These are phyloP conservation scores for Lasioglossum pauxillum DNA, from an alignment of 2,888 invertebrate species.

Conservation along the genomic window DNA sequence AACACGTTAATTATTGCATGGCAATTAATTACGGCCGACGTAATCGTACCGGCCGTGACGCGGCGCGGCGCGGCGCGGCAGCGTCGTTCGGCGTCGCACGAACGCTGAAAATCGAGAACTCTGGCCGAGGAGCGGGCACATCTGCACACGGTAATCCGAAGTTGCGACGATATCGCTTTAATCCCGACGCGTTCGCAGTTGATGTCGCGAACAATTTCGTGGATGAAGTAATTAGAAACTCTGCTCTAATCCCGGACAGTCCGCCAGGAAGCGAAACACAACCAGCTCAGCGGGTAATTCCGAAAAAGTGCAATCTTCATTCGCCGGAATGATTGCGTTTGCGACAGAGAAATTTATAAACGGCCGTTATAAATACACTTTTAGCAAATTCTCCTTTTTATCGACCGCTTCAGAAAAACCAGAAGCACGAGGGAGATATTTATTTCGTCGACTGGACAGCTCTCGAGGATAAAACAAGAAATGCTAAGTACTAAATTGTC, in stretches of 20 bases:
- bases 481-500: not conserved
- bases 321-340: not conserved
- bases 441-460: not conserved
- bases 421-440: not conserved
- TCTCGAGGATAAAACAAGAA: not conserved
- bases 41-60: slow-evolving; percentile 40
- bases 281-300: not conserved
- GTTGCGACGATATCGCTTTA: not conserved
- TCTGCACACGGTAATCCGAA: slow-evolving; percentile 14
- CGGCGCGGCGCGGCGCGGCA: not conserved
- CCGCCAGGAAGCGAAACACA: not conserved
- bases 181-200: slow-evolving; percentile 8
- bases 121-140: slow-evolving; percentile 14
- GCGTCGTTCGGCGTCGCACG: slow-evolving; percentile 32
- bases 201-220: slow-evolving; percentile 19
- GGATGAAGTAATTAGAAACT: slow-evolving; percentile 8
- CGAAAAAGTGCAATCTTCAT: not conserved
- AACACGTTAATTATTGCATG: slow-evolving; percentile 58
- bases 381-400: not conserved
- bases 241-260: slow-evolving; percentile 9
- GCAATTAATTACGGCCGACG: slow-evolving; percentile 59
- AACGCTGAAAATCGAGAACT: slow-evolving; percentile 24
- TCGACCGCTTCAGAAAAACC: not conserved
- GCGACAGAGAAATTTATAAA: not conserved
- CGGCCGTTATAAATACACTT: not conserved